Conservation (phyloP, 2,113 vertebrate genomes). For the Odobenus rosmarus region DNA sequence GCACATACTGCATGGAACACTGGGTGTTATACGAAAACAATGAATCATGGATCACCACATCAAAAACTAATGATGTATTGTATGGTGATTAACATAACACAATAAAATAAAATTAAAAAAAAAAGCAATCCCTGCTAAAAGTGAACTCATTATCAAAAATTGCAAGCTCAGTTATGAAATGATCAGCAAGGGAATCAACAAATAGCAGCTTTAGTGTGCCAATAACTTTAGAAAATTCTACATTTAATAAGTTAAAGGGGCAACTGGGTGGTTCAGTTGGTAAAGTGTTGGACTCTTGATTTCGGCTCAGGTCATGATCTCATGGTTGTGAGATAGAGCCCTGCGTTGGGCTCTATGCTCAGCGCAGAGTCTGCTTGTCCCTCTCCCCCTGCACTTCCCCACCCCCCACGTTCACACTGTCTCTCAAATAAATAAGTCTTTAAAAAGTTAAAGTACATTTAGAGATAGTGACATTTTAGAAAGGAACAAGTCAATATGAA, state of each 20-base stretch:
- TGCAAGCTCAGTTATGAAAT: background rate
- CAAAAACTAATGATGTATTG: no score
- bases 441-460: background rate
- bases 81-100: no score
- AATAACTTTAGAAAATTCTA: background rate
- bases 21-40: no score
- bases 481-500: background rate
- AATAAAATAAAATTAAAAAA: no score
- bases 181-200: background rate
- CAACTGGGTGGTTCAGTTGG: background rate
- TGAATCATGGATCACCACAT: no score
- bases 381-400: background rate
- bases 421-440: background rate
- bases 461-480: conserved; percentile 1
- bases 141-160: background rate
- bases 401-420: background rate
- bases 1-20: no score
- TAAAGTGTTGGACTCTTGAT: background rate
- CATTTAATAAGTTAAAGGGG: background rate
- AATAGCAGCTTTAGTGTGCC: background rate
- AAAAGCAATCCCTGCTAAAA: background rate
- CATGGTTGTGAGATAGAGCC: background rate
- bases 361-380: background rate
- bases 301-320: background rate
- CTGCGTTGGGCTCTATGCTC: background rate